Conservation (phyloP, 2,113 vertebrate species). For the Porphyrio hochstetteri region DNA sequence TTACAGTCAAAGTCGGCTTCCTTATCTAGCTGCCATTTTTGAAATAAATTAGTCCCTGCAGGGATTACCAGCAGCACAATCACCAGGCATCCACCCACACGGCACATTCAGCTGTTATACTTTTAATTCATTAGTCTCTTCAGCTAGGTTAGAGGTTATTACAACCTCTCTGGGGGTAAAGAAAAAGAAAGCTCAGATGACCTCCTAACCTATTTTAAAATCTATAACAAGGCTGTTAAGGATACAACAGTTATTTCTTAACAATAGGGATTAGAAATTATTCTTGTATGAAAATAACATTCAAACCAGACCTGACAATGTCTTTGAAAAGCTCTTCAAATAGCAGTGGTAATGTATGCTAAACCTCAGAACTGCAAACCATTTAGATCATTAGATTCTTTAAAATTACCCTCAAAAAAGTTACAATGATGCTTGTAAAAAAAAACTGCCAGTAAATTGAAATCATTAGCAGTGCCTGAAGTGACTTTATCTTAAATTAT, state of each 20-base stretch:
- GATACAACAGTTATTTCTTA: neutral
- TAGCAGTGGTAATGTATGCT: neutral
- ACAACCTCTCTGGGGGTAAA: constrained; percentile 8
- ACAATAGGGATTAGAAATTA: neutral
- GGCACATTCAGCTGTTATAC: neutral
- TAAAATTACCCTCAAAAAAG: neutral
- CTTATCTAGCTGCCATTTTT: neutral
- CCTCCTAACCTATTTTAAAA: constrained; percentile 32
- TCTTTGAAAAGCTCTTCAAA: constrained; percentile 3
- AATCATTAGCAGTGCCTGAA: neutral
- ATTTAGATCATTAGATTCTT: neutral
- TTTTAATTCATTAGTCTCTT: constrained; percentile 50
- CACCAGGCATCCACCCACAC: neutral
- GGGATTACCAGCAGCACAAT: constrained; percentile 21
- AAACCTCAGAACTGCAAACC: neutral
- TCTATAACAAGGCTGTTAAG: constrained; percentile 10
- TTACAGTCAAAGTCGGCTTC: neutral
- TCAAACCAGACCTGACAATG: neutral
- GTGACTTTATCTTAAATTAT: neutral
- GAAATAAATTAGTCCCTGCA: constrained; percentile 42
- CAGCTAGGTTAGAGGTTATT: constrained; percentile 46
- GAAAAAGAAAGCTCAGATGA: neutral
- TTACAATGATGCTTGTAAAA: neutral
- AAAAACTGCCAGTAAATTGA: neutral
- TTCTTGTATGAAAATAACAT: neutral